phyloP scores from a whole-genome alignment of 2,113 vertebrate species.

The Eptesicus fuscus region DNA sequence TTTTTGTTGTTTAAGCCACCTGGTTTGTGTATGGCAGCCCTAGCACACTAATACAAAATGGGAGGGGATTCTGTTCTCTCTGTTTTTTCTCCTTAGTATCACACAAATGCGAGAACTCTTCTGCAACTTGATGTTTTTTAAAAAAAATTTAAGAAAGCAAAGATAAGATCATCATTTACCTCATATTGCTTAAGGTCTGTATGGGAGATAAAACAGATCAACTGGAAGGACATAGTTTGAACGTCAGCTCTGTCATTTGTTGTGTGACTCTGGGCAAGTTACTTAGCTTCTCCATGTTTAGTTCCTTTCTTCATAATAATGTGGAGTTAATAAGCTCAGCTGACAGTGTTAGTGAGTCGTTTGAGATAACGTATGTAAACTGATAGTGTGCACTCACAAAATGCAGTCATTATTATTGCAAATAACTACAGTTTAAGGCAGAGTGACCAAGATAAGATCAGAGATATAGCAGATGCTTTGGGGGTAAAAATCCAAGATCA shows the following conservation, averaged over 20 bases:
- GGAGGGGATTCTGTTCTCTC: not conserved
- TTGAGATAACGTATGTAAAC: not conserved
- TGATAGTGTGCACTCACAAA: not conserved
- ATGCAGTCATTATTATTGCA: not conserved
- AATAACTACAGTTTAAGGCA: not conserved
- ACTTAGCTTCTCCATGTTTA: not conserved
- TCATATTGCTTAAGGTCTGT: not conserved
- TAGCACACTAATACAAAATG: not conserved
- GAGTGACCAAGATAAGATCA: not conserved
- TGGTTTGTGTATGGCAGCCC: not conserved
- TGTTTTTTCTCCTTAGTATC: not conserved
- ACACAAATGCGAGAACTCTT: not conserved
- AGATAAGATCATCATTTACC: not conserved
- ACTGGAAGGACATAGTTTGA: not conserved
- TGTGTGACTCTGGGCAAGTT: not conserved
- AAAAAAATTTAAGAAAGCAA: not conserved
- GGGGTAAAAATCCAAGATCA: not conserved
- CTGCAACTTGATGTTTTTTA: not conserved
- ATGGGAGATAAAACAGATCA: not conserved
- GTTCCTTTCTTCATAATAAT: not conserved
- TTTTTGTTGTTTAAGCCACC: not conserved
- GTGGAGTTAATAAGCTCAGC: not conserved
- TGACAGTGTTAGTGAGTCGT: not conserved
- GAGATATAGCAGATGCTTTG: not conserved
- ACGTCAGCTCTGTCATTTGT: not conserved